Evolutionary conservation across 2,888 invertebrate species (phyloP), one percentile per base, ranked within the genome.

Genomic region (Leptura quadrifasciata): DNA sequence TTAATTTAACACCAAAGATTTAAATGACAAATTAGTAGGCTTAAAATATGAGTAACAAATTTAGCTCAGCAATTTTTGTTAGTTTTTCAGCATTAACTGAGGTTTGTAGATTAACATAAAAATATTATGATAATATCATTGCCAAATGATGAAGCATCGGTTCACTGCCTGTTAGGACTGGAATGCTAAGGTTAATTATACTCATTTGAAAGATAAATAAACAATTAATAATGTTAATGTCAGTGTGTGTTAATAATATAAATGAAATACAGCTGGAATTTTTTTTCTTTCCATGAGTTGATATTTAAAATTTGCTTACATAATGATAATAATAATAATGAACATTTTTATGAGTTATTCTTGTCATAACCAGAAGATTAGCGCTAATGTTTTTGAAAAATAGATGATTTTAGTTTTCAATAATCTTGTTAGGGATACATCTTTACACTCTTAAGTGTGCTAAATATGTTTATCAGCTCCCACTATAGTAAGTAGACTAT

Each of bases 181-280:
- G 20, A 61, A 58, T 60, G 71, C 18, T 58, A 70, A 70, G 69
- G 58, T 70, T 71, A 60, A 71, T 71, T 71, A 71, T 54, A 21
- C 71, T 61, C 60, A 58, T 71, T 71, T 54, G 20, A 47, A 71
- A 52, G 47, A 31, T 61, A 71, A 61, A 71, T 71, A 71, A 71
- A 71, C 71, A 71, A 69, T 35, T 39, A 60, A 60, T 21, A 52
- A 6, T 61, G 61, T 61, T 39, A 61, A 52, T 71, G 60, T 52
- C 71, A 60, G 60, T 71, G 61, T 35, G 27, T 47, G 65, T 54
- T 65, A 65, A 71, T 60, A 52, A 60, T 17, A 47, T 21, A 47
- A 60, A 52, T 57, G 69, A 71, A 71, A 52, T 61, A 71, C 61
- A 71, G 61, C n/a, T 61, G 61, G 54, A 35, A 69, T 20, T 35